Percentiles rank a stretch among this genome's conserved stretches.
phyloP scores from a whole-genome alignment of 2,797 vertebrate species.

The Tenualosa thibaudeaui region DNA sequence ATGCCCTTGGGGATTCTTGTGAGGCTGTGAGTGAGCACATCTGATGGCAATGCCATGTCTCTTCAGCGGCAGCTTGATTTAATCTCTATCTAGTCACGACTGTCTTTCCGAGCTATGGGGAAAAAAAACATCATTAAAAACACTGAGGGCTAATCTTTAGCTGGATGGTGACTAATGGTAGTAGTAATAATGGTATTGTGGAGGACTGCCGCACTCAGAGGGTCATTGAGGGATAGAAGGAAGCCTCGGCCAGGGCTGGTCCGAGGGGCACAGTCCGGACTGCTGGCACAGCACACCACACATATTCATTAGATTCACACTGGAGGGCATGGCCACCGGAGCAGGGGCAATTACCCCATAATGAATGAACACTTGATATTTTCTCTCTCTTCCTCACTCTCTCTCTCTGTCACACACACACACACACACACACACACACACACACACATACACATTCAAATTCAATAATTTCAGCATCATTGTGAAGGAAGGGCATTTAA shows the following conservation, averaged over 20 bases:
- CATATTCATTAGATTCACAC: slow-evolving; percentile 21
- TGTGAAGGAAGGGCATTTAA: background rate
- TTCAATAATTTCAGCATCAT: background rate
- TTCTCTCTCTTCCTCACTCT: background rate
- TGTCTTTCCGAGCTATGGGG: background rate
- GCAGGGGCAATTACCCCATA: slow-evolving; percentile 18
- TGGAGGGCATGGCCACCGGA: slow-evolving; percentile 24
- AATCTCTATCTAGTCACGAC: background rate
- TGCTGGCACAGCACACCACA: background rate
- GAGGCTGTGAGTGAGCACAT: background rate
- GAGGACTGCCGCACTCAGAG: background rate
- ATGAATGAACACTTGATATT: slow-evolving; percentile 16
- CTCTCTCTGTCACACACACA: background rate
- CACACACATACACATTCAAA: background rate
- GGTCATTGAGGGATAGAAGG: slow-evolving; percentile 18
- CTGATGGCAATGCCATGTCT: background rate
- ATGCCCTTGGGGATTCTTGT: background rate
- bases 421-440: slow-evolving; percentile 1
- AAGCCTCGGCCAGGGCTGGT: background rate
- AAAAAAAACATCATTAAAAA: slow-evolving; percentile 3
- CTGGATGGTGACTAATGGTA: background rate
- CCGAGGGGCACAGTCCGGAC: background rate
- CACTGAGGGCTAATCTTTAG: background rate
- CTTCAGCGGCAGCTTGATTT: background rate
- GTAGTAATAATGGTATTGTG: background rate